These are phyloP conservation scores for Neoarius graeffei DNA, from an alignment of 2,113 vertebrate genomes.

Conservation along the genomic window DNA sequence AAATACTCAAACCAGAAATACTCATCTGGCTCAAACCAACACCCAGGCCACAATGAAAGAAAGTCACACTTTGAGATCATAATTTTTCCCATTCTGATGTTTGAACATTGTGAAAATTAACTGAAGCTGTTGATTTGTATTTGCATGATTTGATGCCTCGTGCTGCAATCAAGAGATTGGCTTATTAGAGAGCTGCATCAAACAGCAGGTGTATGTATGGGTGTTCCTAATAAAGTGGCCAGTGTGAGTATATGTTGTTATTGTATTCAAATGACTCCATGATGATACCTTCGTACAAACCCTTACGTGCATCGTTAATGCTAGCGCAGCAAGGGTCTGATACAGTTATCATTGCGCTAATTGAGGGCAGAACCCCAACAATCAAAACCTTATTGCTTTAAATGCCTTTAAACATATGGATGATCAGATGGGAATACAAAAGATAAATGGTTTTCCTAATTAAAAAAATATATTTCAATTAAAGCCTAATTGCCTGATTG, in stretches of 20 bases:
- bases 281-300: background rate
- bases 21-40: too few relatives aligned
- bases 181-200: too few relatives aligned
- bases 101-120: too few relatives aligned
- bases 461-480: conserved; percentile 4
- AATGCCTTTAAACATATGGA: background rate
- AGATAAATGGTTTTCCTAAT: background rate
- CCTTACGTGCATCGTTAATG: background rate
- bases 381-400: conserved; percentile 2
- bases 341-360: conserved; percentile 7
- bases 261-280: background rate
- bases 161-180: too few relatives aligned
- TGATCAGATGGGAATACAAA: background rate
- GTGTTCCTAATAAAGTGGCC: too few relatives aligned
- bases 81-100: too few relatives aligned
- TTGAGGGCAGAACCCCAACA: background rate
- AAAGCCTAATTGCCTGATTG: conserved; percentile 14
- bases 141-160: too few relatives aligned
- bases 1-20: too few relatives aligned
- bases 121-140: too few relatives aligned
- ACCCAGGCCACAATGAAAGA: too few relatives aligned
- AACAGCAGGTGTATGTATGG: too few relatives aligned
- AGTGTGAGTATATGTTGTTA: background rate
- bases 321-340: background rate
- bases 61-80: too few relatives aligned